Base-by-base conservation (phyloP, 1,140 invertebrate genomes). In the Hyles euphorbiae region DNA sequence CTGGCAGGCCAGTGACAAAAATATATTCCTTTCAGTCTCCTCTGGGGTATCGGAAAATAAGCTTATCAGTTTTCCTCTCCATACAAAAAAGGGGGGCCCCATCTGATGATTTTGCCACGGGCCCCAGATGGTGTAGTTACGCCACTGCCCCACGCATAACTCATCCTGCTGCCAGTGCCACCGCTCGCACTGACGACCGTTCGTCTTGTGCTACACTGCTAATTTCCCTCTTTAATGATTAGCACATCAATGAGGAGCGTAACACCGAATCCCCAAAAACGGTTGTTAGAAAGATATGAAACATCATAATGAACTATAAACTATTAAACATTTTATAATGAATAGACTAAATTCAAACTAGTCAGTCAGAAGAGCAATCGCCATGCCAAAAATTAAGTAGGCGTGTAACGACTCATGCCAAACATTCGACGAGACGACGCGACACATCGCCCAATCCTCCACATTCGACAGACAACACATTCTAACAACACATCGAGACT, bases 321-420 rank as follows among this genome's bases (percentile, higher is more conserved):
- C 58, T 56, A 54, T 60, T 56, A 70, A 71, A 71, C 32, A 68
- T 71, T 70, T 74, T 68, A 70, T 60, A 73, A 75, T 67, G 48
- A 66, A 72, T 68, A 64, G 63, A 64, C 69, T 69, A 73, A 72
- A 76, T 72, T 61, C 67, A 72, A 63, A 72, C 60, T 68, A 62
- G 65, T 61, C 56, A 57, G 58, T 61, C 54, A 57, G 58, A 67
- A 71, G 61, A 54, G 65, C 65, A 59, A 70, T 65, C 65, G 61
- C 58, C 61, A 71, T 70, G 67, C 72, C 59, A 67, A 63, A 63
- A 59, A 68, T 58, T 64, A 79, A 79, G 76, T 80, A 77, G 70
- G 76, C 76, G 79, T 72, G 63, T 63, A 67, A 75, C 61, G 68
- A 68, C 72, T 72, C 60, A 70, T 77, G 73, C 70, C 74, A 75